Evolutionary conservation across 2,113 vertebrate genomes (phyloP), one percentile per base, ranked within the genome.

Genomic region (Centropus unirufus): DNA sequence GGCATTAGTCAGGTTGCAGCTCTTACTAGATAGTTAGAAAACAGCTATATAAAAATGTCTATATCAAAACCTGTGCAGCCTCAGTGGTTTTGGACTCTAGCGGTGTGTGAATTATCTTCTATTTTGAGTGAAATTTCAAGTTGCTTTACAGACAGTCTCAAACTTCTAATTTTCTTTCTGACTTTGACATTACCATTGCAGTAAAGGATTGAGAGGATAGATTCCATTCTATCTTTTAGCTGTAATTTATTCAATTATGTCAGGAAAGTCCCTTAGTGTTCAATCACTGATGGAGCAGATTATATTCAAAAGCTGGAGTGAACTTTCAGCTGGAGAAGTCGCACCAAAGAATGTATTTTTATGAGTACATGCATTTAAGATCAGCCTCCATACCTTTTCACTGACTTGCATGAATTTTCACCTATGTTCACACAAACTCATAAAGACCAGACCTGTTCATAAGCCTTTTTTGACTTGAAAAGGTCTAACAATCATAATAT

Each of bases 341-440:
- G n/a, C 10, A 58, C 1, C 1, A n/a, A 55, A 66, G 15, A 77
- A 20, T 0, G 0, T 1, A 1, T 6, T 83, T 59, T 49, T 62
- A 1, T 80, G 30, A 73, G 8, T 44, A 44, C 12, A 14, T 1
- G 1, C 0, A 0, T 58, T 47, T 73, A 8, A 83, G 4, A 19
- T 89, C n/a, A 77, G n/a, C 24, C 11, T 89, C 26, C 36, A 66
- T 20, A 51, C 3, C 1, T 0, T 62, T 24, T 77, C 29, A 39
- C 3, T 44, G 24, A 22, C 30, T 46, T 11, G 5, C 24, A 77
- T 46, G 39, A 63, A n/a, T 20, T 81, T 89, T 87, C 32, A 39
- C 5, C 8, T 74, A 6, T 1, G 0, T 70, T 89, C 59, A 59
- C 0, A 0, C 14, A 58, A 8, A 15, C 17, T 59, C 26, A 36